A percentile compares a stretch with the other conserved stretches of the same genome.
Evolutionary conservation across 37 sponge, comb jelly and placozoan species (phyloP).

Genomic region (Cladorhizidae sp.): DNA sequence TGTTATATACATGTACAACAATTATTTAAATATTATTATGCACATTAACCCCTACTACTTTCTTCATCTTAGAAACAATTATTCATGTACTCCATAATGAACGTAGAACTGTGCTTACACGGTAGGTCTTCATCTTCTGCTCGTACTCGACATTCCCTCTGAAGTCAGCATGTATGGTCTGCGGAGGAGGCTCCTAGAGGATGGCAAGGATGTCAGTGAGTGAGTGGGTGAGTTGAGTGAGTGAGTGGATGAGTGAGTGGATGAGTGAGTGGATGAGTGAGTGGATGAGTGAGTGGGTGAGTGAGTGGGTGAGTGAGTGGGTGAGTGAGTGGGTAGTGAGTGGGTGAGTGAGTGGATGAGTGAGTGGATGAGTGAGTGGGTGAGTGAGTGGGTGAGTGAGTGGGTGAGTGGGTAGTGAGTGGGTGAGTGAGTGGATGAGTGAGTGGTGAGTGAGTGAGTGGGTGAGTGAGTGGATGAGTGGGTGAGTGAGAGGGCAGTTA

Average conservation of each 20-base stretch:
- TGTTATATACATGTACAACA: too few relatives aligned
- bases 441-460: not conserved
- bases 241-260: not conserved
- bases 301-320: not conserved
- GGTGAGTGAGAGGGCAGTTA: too few relatives aligned
- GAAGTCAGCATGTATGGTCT: slow-evolving; percentile 30
- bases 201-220: not conserved
- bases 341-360: not conserved
- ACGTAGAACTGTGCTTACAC: slow-evolving; percentile 23
- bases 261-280: too few relatives aligned
- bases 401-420: not conserved
- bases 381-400: not conserved
- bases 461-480: not conserved
- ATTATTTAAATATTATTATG: too few relatives aligned
- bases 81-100: too few relatives aligned
- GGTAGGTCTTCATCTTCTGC: slow-evolving; percentile 40
- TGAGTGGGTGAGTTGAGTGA: not conserved
- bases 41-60: too few relatives aligned
- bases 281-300: not conserved
- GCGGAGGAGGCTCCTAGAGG: slow-evolving; percentile 18
- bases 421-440: too few relatives aligned
- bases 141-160: slow-evolving; percentile 52
- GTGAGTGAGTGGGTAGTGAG: not conserved
- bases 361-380: not conserved
- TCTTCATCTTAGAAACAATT: not conserved